Percentiles rank a stretch among this genome's conserved stretches.
Evolutionary conservation across 2,888 invertebrate genomes (phyloP).

Genomic region (Ectemnius continuus): DNA sequence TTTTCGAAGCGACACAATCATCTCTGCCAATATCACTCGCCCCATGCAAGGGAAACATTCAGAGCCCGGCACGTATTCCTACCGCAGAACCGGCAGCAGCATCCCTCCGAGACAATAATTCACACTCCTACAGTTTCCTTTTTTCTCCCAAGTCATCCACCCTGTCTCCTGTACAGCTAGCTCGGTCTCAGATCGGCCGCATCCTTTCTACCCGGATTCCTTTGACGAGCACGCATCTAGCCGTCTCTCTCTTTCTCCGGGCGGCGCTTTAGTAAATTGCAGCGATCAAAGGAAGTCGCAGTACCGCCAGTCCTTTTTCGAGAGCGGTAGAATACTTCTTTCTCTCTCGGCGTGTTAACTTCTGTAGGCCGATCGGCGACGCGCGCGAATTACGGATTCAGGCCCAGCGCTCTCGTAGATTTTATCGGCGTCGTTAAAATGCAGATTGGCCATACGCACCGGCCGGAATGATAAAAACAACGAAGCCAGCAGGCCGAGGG

Average conservation of each 20-base stretch:
- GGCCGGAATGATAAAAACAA: slow-evolving; percentile 30
- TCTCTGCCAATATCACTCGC: slow-evolving; percentile 6
- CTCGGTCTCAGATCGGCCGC: slow-evolving; percentile 15
- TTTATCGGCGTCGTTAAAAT: slow-evolving; percentile 67
- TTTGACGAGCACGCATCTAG: slow-evolving; percentile 3
- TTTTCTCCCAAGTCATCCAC: slow-evolving; percentile 17
- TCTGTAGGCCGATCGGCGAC: slow-evolving; percentile 13
- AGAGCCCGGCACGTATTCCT: neutral
- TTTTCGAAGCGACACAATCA: slow-evolving; percentile 20
- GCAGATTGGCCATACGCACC: slow-evolving; percentile 66
- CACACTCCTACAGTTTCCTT: neutral
- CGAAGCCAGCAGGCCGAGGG: neutral
- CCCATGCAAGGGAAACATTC: neutral
- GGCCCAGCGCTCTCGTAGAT: slow-evolving; percentile 51
- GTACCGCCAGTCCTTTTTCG: neutral
- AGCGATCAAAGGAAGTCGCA: slow-evolving; percentile 1
- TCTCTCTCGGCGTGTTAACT: neutral
- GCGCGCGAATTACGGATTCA: slow-evolving; percentile 37
- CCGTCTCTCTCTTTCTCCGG: neutral
- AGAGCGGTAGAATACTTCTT: neutral
- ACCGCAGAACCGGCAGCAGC: neutral
- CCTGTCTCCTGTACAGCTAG: slow-evolving; percentile 33
- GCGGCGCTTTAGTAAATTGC: slow-evolving; percentile 22
- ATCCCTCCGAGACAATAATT: slow-evolving; percentile 7
- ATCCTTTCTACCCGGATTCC: neutral